Base-by-base conservation (phyloP, 2,113 vertebrate species). In the Macquaria australasica region DNA sequence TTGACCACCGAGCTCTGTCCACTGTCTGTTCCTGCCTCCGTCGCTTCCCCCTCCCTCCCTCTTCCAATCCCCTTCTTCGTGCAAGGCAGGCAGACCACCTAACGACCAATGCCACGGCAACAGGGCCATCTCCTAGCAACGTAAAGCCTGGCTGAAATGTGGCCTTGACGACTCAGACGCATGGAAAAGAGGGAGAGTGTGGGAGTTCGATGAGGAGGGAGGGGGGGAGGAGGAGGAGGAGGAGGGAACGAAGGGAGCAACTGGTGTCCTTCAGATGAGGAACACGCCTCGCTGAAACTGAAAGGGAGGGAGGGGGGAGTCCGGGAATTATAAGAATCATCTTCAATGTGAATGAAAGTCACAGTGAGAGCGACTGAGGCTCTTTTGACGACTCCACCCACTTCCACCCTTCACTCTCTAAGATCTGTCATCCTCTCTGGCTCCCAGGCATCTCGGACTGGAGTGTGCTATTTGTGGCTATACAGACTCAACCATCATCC, bases 51-150 rank as follows among this genome's bases (percentile, higher is more conserved):
- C 67, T 1, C 45, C 60, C 73, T 60, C 59, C 55, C n/a, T 23
- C 50, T 72, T 86, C 48, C 62, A 28, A 69, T 83, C 79, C 55
- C 71, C 71, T 77, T 72, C 62, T 73, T 87, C 77, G 53, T 73
- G 76, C 51, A n/a, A 91, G 81, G 88, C 77, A 82, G 83, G 88
- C 91, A 94, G 93, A 92, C 93, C 95, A 94, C 95, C 95, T 93
- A 95, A 92, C 95, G 87, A 96, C 95, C 80, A 91, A 73, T 84
- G 77, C 94, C 95, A 96, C 91, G 86, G 96, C 95, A 95, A 96
- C 95, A 88, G 93, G 93, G 89, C 92, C 94, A 96, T 96, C 95
- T 94, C 95, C 94, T 96, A 96, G 96, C 96, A 96, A 96, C 96
- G 73, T 90, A 88, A 93, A 95, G 91, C 93, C 94, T 51, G 80